Conservation (phyloP, 1,140 invertebrate genomes). For the Atta cephalotes region DNA sequence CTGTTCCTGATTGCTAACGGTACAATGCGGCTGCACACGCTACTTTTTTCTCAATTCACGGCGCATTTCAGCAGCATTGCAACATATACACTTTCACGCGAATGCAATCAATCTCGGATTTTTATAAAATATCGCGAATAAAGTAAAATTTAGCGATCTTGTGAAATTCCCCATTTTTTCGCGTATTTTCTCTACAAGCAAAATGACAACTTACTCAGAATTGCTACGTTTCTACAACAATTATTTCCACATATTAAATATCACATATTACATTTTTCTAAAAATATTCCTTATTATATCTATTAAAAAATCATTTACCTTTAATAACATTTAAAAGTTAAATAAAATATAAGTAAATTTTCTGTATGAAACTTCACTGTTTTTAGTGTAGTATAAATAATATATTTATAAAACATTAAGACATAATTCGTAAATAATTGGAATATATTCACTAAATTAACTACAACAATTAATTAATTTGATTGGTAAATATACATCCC, state of each 20-base stretch:
- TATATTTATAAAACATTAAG: too few species aligned
- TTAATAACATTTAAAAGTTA: not conserved
- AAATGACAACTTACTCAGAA: not conserved
- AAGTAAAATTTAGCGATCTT: not conserved
- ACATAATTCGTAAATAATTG: too few species aligned
- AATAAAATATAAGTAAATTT: too few species aligned
- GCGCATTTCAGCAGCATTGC: not conserved
- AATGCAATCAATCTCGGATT: conserved; percentile 27
- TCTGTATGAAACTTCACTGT: too few species aligned
- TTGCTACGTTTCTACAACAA: not conserved
- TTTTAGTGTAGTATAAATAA: too few species aligned
- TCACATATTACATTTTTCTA: not conserved
- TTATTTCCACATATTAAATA: not conserved
- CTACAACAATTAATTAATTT: too few species aligned
- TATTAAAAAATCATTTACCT: not conserved
- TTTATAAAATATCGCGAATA: conserved; percentile 40
- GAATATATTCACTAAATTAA: too few species aligned
- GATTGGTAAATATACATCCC: too few species aligned
- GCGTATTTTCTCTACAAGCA: not conserved
- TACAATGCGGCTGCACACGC: conserved; percentile 26
- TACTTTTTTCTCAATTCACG: conserved; percentile 40
- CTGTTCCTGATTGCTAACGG: conserved; percentile 49
- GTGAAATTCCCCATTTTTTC: not conserved
- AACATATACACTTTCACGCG: conserved; percentile 17
- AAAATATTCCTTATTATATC: not conserved